These are phyloP conservation scores for Dendropsophus ebraccatus DNA, from an alignment of 2,113 vertebrate genomes.

Conservation along the genomic window DNA sequence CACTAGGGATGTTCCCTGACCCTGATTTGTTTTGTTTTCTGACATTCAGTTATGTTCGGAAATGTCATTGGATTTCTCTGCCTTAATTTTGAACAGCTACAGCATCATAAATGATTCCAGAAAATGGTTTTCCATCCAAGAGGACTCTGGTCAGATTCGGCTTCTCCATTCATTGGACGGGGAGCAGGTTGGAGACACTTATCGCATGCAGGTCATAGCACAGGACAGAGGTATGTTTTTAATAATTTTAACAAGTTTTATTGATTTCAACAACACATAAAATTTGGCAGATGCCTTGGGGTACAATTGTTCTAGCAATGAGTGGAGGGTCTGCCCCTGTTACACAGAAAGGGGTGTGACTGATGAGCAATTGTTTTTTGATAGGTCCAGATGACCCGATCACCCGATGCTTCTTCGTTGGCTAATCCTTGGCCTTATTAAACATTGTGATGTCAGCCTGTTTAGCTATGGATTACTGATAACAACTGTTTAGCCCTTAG, in stretches of 20 bases:
- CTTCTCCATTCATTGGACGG: slow-evolving; percentile 74
- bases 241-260: not conserved
- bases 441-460: too few species aligned
- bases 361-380: too few species aligned
- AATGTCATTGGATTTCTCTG: not conserved
- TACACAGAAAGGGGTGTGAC: too few species aligned
- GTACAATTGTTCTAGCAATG: too few species aligned
- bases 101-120: slow-evolving; percentile 79
- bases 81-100: slow-evolving; percentile 69
- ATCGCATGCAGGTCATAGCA: slow-evolving; percentile 79
- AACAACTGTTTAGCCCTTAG: too few species aligned
- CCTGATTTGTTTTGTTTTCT: not conserved
- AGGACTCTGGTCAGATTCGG: slow-evolving; percentile 77
- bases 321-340: too few species aligned
- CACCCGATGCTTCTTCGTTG: too few species aligned
- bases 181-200: slow-evolving; percentile 76
- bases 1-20: too few species aligned
- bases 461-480: too few species aligned
- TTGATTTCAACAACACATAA: not conserved
- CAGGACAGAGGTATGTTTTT: slow-evolving; percentile 75
- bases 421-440: too few species aligned
- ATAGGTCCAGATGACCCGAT: too few species aligned
- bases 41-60: not conserved
- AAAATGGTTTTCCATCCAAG: slow-evolving; percentile 78
- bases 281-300: too few species aligned